Conservation (phyloP, 37 sponge, comb jelly and placozoan species). For the Diacarnus erythraeanus region DNA sequence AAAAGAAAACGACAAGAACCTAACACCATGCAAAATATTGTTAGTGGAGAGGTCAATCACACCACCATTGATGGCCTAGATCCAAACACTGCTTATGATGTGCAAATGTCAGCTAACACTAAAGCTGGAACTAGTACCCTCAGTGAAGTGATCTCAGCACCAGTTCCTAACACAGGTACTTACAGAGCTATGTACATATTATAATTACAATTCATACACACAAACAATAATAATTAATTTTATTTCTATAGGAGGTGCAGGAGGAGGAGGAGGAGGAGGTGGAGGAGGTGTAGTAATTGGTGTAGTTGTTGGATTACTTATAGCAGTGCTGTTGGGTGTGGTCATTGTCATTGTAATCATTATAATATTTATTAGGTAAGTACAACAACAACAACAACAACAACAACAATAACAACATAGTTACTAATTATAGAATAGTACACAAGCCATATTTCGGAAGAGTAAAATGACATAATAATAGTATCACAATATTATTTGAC, state of each 20-base stretch:
- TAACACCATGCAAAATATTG: not conserved
- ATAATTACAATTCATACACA: no score
- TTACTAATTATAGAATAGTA: no score
- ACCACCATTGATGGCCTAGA: constrained; percentile 8
- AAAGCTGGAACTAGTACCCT: constrained; percentile 2
- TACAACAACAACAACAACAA: no score
- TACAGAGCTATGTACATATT: not conserved
- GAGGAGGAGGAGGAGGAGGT: not conserved
- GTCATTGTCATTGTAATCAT: not conserved
- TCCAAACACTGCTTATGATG: not conserved
- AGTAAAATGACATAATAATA: no score
- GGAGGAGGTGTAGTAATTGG: not conserved
- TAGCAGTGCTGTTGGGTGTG: not conserved
- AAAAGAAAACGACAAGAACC: constrained; percentile 1
- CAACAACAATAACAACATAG: no score
- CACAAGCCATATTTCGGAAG: no score
- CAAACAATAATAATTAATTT: no score
- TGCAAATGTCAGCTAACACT: constrained; percentile 22
- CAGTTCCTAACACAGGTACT: not conserved
- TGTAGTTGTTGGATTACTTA: not conserved
- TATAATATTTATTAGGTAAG: not conserved
- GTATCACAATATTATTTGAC: no score
- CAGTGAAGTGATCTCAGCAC: not conserved
- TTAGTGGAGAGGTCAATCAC: not conserved
- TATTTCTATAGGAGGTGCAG: no score